Evolutionary conservation across 1,140 invertebrate genomes (phyloP), one percentile per base, ranked within the genome.

Genomic region (Drosophila lini): DNA sequence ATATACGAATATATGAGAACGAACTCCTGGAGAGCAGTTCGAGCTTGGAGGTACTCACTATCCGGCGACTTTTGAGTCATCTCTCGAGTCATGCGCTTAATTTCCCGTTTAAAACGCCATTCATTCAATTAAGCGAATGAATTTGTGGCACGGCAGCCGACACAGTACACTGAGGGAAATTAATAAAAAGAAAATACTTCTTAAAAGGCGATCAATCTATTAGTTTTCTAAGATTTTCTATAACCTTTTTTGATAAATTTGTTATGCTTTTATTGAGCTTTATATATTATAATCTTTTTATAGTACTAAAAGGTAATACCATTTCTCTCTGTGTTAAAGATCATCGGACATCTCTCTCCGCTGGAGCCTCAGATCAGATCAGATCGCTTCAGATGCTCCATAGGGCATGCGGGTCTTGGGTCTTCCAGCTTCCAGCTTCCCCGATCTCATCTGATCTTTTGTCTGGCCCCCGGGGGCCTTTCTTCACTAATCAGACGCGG

Each of bases 121-220:
- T 91, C 90, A 91, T 91, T 91, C 90, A 91, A 91, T 91, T 91
- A 90, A 91, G 86, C 85, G 90, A 91, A 91, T 91, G 90, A 91
- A 91, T 90, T 89, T 89, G 84, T 76, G 85, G 80, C 84, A 83
- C 83, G 71, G 57, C 79, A 62, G 64, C 58, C 77, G 42, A 61
- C 76, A 64, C 47, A 71, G 45, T 10, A 25, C 52, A 38, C 13
- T 2, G 34, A n/a, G 32, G 15, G 2, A 53, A 36, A 34, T 15
- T 13, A n/a, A n/a, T n/a, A n/a, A n/a, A n/a, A n/a, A n/a, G n/a
- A n/a, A n/a, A n/a, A n/a, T n/a, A n/a, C n/a, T n/a, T n/a, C 25
- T 25, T 25, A 25, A 25, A 25, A 25, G 25, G 25, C 5, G 25
- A 25, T 25, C 25, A 25, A 25, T 25, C 25, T 25, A 0, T 25